Evolutionary conservation across 1,140 invertebrate genomes (phyloP), one percentile per base, ranked within the genome.

Genomic region (Drosophila nasuta): DNA sequence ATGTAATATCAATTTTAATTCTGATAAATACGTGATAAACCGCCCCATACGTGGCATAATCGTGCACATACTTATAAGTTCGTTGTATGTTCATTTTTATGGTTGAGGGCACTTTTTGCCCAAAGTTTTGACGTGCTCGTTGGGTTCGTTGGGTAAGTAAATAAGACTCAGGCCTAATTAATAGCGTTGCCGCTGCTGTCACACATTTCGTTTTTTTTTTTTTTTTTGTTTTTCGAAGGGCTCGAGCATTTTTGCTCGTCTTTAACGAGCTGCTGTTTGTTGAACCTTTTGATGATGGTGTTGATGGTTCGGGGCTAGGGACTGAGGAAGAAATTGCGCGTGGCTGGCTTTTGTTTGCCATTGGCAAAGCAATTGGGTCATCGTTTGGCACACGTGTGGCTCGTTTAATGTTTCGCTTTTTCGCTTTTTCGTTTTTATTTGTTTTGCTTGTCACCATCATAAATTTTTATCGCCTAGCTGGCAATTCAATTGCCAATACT

Each of bases 351-450:
- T 71, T 64, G 59, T 75, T 64, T 75, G 67, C 59, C 67, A 75
- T 71, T 75, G 67, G 45, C 58, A 69, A 63, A 57, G 72, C 66
- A 75, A 75, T 75, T 70, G 77, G 82, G 77, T 81, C 85, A 88
- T 88, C 73, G 82, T 85, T 79, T 81, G 64, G 62, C 45, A 83
- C 83, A 89, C 83, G 85, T 89, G 83, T 89, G 77, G 58, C 75
- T 88, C 81, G 79, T 88, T 88, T 75, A 85, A 71, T 83, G 71
- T 65, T 80, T 70, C 66, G 58, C 51, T 43, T 65, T 65, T 65
- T 56, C 35, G 17, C 35, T 68, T 77, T 77, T 68, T 64, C 38
- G 25, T 52, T 63, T 77, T 70, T 75, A 77, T 77, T 87, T 77
- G 66, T 77, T 71, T 82, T 82, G 68, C 67, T 76, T 63, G 72